These are phyloP conservation scores for Paragorgia papillata DNA, from an alignment of 92 coral and sea anemone species.

Conservation along the genomic window DNA sequence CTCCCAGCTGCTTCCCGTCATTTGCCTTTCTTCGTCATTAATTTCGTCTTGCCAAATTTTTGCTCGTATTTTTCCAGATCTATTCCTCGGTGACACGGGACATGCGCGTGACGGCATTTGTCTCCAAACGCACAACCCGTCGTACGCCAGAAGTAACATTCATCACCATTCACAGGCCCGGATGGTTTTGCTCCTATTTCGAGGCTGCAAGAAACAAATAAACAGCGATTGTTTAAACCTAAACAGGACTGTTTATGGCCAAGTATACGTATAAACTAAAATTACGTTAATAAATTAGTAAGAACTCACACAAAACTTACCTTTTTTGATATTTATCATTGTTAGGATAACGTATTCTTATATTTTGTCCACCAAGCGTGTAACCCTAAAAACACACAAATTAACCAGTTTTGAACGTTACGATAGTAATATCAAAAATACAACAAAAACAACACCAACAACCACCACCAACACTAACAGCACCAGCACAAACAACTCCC, in stretches of 20 bases:
- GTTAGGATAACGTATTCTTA: conserved; percentile 80
- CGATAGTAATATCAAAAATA: neutral
- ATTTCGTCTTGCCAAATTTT: conserved; percentile 78
- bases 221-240: too few relatives aligned
- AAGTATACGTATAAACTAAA: too few relatives aligned
- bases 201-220: neutral
- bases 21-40: conserved; percentile 1
- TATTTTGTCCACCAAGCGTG: conserved; percentile 77
- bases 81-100: conserved; percentile 72
- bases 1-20: neutral
- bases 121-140: conserved; percentile 95
- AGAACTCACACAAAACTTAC: neutral
- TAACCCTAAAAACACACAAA: conserved; percentile 62
- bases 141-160: conserved; percentile 99
- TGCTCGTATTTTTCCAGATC: conserved; percentile 89
- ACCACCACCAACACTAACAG: too few relatives aligned
- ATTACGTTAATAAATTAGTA: too few relatives aligned
- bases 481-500: too few relatives aligned
- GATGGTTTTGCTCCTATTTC: conserved; percentile 54
- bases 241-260: too few relatives aligned
- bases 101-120: conserved; percentile 77
- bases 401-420: neutral
- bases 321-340: conserved; percentile 41
- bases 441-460: too few relatives aligned
- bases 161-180: conserved; percentile 97